A percentile compares a stretch with the other conserved stretches of the same genome.
Evolutionary conservation across 2,888 invertebrate species (phyloP).

Genomic region (Synanthedon myopaeformis): DNA sequence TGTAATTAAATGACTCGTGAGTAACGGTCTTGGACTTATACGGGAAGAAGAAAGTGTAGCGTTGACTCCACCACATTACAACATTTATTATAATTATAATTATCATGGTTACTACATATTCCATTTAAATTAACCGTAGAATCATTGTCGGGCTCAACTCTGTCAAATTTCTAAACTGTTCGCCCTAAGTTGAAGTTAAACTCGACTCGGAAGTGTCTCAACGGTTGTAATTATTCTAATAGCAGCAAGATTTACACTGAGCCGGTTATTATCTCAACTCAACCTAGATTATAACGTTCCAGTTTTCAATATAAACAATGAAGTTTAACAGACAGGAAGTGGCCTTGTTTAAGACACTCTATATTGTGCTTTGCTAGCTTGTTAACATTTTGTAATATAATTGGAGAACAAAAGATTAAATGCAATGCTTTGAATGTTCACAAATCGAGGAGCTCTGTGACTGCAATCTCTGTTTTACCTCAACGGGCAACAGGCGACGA

Average conservation of each 20-base stretch:
- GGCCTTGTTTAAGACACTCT: too few species aligned
- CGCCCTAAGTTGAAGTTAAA: neutral
- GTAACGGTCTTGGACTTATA: neutral
- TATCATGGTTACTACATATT: too few species aligned
- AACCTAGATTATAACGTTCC: neutral
- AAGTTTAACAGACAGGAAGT: neutral
- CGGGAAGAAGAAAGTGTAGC: constrained; percentile 6
- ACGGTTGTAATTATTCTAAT: neutral
- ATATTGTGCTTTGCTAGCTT: too few species aligned
- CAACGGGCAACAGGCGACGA: too few species aligned
- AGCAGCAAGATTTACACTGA: neutral
- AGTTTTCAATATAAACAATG: neutral
- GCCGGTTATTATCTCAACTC: neutral
- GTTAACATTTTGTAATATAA: too few species aligned
- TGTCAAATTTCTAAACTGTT: too few species aligned
- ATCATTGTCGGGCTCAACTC: neutral
- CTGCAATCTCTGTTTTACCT: too few species aligned
- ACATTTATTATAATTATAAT: neutral
- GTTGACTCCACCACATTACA: constrained; percentile 1
- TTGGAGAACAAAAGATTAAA: too few species aligned
- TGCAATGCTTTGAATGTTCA: too few species aligned
- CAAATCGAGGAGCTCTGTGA: too few species aligned
- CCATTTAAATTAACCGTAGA: neutral
- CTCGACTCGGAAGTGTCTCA: neutral
- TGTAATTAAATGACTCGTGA: constrained; percentile 30